Evolutionary conservation across 1,140 invertebrate genomes (phyloP), one percentile per base, ranked within the genome.

Genomic region (Drosophila mayri): DNA sequence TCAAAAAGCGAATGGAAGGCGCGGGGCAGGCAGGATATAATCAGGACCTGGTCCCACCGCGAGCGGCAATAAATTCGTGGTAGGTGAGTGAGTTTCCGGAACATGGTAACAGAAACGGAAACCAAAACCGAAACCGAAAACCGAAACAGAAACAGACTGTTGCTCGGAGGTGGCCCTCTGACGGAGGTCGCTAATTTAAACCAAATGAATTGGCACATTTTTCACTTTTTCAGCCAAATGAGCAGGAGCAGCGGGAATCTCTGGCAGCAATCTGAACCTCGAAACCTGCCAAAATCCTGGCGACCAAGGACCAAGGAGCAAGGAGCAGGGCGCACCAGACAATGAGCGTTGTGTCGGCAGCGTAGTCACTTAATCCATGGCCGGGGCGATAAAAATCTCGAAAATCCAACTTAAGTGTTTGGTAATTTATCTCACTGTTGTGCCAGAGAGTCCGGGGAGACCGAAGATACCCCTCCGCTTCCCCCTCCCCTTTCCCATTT

Each of bases 201-300:
- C 86, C 81, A 92, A 92, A 92, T 92, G 91, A 92, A 92, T 92
- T 92, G 91, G 90, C 91, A 92, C 81, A 92, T 92, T 92, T 92
- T 92, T 92, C 90, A 92, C 85, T 92, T 92, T 81, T 88, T 76
- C 44, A 38, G 40, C 68, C 60, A 90, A 90, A 86, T 82, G 79
- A 86, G 47, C 47, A 30, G 22, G 9, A 25, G 87, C 76, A 78
- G 72, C 54, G 68, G 67, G 37, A 68, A 52, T 67, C 44, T 68
- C 2, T 25, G 20, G 44, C 20, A 46, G 12, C 44, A 66, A 67
- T 67, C 64, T 67, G 64, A 66, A 67, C 63, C 61, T 68, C 12
- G 37, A 41, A 62, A 37, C 43, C 41, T 14, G 14, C 52, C 52
- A 38, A 37, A 35, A 37, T 22, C 20, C 50, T 8, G 14, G 12